Evolutionary conservation across 53 echinoderm and acorn worm genomes (phyloP), one percentile per base, ranked within the genome.

Genomic region (Holothuria leucospilota): DNA sequence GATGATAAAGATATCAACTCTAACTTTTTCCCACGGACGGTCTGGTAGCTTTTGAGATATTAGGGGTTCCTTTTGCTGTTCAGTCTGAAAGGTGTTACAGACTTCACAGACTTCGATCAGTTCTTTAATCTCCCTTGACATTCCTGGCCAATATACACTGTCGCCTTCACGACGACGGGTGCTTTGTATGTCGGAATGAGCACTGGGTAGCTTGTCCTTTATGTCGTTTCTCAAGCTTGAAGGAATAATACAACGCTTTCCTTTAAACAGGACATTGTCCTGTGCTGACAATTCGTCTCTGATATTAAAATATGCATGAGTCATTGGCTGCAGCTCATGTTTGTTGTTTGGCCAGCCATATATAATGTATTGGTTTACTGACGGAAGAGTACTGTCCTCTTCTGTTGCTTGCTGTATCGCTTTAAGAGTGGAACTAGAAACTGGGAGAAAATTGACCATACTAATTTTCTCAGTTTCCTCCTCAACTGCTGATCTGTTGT

Each of bases 121-220:
- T 40, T 91, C 82, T 38, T 81, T 81, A 13, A 90, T 39, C 20
- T 90, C 90, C 24, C 40, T 81, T 41, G 18, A 53, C 60, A 90
- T 82, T 39, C 84, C 79, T 6, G 84, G 90, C 90, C 94, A 93
- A 39, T 84, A 93, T 1, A 90, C 90, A 39, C 85, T 59, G 60
- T 93, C 86, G 84, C 94, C 75, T 64, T 90, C 86, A 28, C 80
- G 85, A 39, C 82, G 60, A 24, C 90, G 69, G 61, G 90, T 93
- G 42, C 87, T 87, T 52, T 82, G 59, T 28, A 94, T 69, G 29
- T 89, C 91, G 40, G 89, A 72, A 63, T 94, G 94, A 58, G 85
- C 62, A 51, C 75, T 86, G 40, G 91, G 94, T 51, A 94, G 86
- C 28, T 89, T 82, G 84, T 86, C 26, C 13, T 85, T 85, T n/a